phyloP scores from a whole-genome alignment of 2,888 invertebrate species.

The Cataglyphis albicans region DNA sequence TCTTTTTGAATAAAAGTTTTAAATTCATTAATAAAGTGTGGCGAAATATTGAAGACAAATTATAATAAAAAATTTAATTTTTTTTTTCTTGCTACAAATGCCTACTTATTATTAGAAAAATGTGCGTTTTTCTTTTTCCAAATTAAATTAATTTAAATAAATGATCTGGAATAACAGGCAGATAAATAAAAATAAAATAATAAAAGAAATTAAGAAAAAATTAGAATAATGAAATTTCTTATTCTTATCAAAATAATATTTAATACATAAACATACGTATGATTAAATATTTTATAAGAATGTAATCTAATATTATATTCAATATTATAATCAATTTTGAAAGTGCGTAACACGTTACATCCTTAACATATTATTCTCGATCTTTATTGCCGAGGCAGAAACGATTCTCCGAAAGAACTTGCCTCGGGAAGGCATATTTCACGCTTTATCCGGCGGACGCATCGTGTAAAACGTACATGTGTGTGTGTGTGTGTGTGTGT shows the following conservation, averaged over 20 bases:
- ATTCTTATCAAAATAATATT: no score
- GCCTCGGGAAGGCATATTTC: constrained; percentile 37
- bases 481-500: background rate
- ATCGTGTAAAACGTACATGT: constrained; percentile 1
- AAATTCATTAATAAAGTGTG: constrained; percentile 13
- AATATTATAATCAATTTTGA: no score
- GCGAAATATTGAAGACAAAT: background rate
- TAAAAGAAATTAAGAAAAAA: no score
- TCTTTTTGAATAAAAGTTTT: background rate
- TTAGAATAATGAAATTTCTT: no score
- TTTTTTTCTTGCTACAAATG: background rate
- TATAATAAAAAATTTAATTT: background rate
- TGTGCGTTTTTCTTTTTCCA: background rate
- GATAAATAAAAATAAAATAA: no score
- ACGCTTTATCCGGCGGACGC: constrained; percentile 41
- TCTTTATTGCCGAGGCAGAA: constrained; percentile 35
- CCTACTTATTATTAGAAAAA: background rate
- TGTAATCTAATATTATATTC: no score
- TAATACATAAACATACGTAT: no score
- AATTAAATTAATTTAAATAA: background rate
- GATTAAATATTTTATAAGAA: no score
- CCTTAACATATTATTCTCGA: constrained; percentile 2
- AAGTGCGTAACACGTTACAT: background rate
- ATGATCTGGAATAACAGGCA: background rate
- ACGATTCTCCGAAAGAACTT: constrained; percentile 3